Conservation (phyloP, 2,113 vertebrate species). For the Pipa parva region DNA sequence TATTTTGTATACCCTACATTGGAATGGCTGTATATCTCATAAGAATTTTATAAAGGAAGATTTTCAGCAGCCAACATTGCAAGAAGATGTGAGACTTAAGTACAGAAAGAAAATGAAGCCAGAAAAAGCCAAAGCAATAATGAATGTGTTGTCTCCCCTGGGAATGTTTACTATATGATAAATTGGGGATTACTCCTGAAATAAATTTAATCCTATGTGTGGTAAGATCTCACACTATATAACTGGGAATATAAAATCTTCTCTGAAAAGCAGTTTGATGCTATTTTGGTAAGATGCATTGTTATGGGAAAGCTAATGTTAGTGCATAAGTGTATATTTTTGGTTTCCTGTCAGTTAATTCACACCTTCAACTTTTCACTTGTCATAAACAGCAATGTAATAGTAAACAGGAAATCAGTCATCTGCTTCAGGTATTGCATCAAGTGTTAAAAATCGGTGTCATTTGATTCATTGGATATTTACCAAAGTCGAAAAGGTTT, state of each 20-base stretch:
- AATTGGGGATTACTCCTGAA: slow-evolving; percentile 4
- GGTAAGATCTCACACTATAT: slow-evolving; percentile 2
- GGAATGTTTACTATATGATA: neutral
- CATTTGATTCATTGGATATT: too few species aligned
- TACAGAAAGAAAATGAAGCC: neutral
- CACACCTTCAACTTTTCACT: neutral
- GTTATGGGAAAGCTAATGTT: slow-evolving; percentile 35
- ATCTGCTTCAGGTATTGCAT: neutral
- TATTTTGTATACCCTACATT: too few species aligned
- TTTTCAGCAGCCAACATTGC: too few species aligned
- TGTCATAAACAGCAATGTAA: neutral
- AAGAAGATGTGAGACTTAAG: neutral
- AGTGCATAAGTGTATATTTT: slow-evolving; percentile 4
- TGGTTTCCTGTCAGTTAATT: slow-evolving; percentile 1
- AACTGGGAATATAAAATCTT: slow-evolving; percentile 20
- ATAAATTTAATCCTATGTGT: neutral
- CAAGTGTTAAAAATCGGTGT: neutral
- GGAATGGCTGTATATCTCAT: too few species aligned
- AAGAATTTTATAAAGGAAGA: too few species aligned
- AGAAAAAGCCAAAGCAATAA: neutral
- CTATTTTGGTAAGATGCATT: slow-evolving; percentile 13
- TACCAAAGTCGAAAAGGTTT: too few species aligned
- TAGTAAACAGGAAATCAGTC: neutral
- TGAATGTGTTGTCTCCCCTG: slow-evolving; percentile 1
- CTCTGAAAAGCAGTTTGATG: slow-evolving; percentile 24